Base-by-base conservation (phyloP, 1,140 invertebrate genomes). In the Formica exsecta region DNA sequence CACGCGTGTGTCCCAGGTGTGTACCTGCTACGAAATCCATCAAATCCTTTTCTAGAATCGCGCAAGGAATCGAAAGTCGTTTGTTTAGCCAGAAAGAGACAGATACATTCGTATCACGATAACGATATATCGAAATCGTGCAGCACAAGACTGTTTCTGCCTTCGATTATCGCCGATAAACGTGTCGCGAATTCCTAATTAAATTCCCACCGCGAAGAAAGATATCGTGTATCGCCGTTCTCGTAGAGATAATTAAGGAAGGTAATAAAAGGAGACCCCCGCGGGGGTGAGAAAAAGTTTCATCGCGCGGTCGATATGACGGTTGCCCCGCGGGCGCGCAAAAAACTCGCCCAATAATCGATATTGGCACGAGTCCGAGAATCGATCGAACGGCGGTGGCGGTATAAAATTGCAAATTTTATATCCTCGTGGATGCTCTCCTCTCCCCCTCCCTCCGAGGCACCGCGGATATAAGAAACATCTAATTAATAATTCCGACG, bases 391-490 rank as follows among this genome's bases (percentile, higher is more conserved):
- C 13, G 13, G 13, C 62, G 59, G 57, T 36, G 71, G 44, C 65
- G 86, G 86, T 87, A 92, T 93, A 92, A 32, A 94, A 94, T 94
- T 94, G 93, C 92, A 94, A 94, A 95, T 95, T 94, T 94, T 94
- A 94, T 93, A 93, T 92, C 90, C 89, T 77, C 73, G 71, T 65
- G 75, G 76, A 74, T 61, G 32, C 48, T 51, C 16, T 19, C 3
- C 16, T 32, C 32, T 5, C 0, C 48, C 4, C 9, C 48, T 51
- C 4, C 13, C 16, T 48, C 44, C 79, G 85, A 73, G 29, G 44
- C 36, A 44, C 22, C 4, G 44, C 41, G 22, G 3, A 38, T 36
- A 85, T 88, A 91, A 93, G 88, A 93, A 92, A 77, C 71, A 87
- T 51, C 90, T 94, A 93, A 94, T 95, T 94, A 95, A 92, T 91